phyloP scores from a whole-genome alignment of 1,140 invertebrate genomes.

The Trichogramma pretiosum region DNA sequence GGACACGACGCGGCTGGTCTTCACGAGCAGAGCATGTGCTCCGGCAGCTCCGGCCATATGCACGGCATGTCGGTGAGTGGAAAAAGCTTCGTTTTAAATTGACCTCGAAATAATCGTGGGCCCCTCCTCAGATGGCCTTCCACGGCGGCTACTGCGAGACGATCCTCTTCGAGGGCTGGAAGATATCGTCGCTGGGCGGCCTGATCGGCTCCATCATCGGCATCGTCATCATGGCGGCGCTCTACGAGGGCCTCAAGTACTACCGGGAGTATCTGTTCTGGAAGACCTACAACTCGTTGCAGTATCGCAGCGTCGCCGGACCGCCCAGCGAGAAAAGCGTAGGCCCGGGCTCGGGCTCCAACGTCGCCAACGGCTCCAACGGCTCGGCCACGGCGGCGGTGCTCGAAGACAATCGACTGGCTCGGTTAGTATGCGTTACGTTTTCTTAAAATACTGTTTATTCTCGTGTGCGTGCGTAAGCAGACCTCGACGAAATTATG shows the following conservation, averaged over 20 bases:
- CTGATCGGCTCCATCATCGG: conserved; percentile 76
- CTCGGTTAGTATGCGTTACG: conserved; percentile 53
- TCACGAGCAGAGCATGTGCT: conserved; percentile 5
- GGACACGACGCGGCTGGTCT: conserved; percentile 16
- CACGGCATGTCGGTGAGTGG: conserved; percentile 38
- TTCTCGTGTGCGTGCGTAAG: too few species aligned
- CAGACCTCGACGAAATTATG: too few species aligned
- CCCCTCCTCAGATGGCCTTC: conserved; percentile 60
- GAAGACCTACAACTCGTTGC: conserved; percentile 65
- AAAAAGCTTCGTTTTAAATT: too few species aligned
- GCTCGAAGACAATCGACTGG: conserved; percentile 59
- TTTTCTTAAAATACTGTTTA: too few species aligned
- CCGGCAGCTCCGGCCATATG: conserved; percentile 13
- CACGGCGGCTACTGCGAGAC: conserved; percentile 66
- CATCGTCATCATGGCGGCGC: conserved; percentile 73
- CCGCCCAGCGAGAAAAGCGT: too few species aligned
- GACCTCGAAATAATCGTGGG: too few species aligned
- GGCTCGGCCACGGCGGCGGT: too few species aligned
- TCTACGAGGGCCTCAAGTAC: conserved; percentile 89
- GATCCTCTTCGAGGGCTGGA: conserved; percentile 73
- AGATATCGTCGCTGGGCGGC: conserved; percentile 59
- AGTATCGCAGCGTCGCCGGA: conserved; percentile 62
- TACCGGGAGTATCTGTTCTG: conserved; percentile 77
- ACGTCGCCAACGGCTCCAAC: too few species aligned
- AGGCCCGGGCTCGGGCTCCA: too few species aligned